phyloP scores from a whole-genome alignment of 1,140 invertebrate species.

The Bombus pyrosoma region DNA sequence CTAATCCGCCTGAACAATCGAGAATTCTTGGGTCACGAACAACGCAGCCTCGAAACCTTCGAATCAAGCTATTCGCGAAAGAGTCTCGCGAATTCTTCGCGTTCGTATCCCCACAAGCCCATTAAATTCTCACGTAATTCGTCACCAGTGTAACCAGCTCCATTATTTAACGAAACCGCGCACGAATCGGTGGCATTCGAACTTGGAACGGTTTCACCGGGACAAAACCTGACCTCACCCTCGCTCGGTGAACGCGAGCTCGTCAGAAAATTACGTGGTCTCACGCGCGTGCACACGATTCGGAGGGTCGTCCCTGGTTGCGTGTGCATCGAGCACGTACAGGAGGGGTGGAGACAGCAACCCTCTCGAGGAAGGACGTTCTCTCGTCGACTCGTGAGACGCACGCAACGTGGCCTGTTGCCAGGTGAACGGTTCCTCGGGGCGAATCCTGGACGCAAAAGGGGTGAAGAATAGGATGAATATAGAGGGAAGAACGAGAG shows the following conservation, averaged over 20 bases:
- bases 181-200: neutral
- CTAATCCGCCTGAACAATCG: neutral
- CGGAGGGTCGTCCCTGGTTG: constrained; percentile 57
- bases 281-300: constrained; percentile 61
- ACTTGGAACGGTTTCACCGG: neutral
- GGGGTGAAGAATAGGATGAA: constrained; percentile 9
- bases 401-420: constrained; percentile 64
- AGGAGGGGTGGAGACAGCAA: constrained; percentile 28
- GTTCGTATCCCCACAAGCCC: neutral
- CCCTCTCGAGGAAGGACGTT: constrained; percentile 30
- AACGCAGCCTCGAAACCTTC: neutral
- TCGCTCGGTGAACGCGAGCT: constrained; percentile 17
- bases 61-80: neutral
- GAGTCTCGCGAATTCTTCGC: neutral
- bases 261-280: constrained; percentile 64
- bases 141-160: neutral
- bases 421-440: constrained; percentile 26
- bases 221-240: constrained; percentile 60
- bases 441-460: constrained; percentile 12
- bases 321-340: constrained; percentile 55
- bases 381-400: constrained; percentile 47
- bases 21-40: neutral
- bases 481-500: neutral
- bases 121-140: neutral
- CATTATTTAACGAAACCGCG: neutral